Conservation (phyloP, 2,888 invertebrate genomes). For the Doris montereyensis region DNA sequence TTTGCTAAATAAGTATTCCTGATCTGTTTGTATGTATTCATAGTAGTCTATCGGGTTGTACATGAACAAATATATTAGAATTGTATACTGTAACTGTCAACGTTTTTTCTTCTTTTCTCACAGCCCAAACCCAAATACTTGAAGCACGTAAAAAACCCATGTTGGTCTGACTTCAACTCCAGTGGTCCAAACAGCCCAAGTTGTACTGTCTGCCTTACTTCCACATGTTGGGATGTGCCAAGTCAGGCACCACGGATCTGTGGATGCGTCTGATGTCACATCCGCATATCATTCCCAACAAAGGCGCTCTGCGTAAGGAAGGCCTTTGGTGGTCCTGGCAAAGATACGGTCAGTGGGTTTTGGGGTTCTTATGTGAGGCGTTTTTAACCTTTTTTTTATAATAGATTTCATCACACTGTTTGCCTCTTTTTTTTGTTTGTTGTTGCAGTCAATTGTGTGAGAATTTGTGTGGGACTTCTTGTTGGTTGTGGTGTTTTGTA, state of each 20-base stretch:
- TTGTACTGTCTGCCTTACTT: constrained; percentile 47
- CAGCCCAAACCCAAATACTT: constrained; percentile 45
- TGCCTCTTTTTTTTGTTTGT: no score
- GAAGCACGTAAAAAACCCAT: constrained; percentile 46
- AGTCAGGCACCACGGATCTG: constrained; percentile 47
- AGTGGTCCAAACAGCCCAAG: neutral
- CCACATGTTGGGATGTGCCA: constrained; percentile 48
- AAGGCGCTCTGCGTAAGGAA: constrained; percentile 45
- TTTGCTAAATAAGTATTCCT: no score
- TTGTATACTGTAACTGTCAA: no score
- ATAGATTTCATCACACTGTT: no score
- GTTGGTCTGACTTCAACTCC: constrained; percentile 42
- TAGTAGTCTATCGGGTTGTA: no score
- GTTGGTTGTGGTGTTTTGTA: no score
- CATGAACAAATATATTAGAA: no score
- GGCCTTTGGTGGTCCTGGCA: constrained; percentile 47
- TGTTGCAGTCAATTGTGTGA: no score
- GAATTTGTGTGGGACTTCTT: no score
- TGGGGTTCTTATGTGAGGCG: no score
- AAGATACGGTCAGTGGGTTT: constrained; percentile 46
- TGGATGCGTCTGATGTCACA: constrained; percentile 42
- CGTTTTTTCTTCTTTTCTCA: neutral
- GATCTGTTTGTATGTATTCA: no score
- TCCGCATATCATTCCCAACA: constrained; percentile 41
- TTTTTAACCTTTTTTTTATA: no score